Evolutionary conservation across 2,888 invertebrate species (phyloP).

Genomic region (Orthonychiurus folsomi): DNA sequence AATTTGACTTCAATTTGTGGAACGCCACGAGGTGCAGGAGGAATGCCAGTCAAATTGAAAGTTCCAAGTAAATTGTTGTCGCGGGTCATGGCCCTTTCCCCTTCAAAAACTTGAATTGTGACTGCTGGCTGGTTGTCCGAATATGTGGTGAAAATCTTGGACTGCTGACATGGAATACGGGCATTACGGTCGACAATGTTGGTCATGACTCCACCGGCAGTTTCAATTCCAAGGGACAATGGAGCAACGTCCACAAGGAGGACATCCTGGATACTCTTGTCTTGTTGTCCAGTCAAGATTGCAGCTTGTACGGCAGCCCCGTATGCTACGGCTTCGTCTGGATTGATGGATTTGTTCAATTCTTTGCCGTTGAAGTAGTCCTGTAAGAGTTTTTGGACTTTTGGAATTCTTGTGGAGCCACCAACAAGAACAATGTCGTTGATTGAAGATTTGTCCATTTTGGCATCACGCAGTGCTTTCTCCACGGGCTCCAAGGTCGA

Average conservation of each 20-base stretch:
- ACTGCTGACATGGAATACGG: neutral
- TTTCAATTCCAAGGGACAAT: conserved; percentile 1
- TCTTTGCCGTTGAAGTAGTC: conserved; percentile 90
- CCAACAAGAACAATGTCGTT: conserved; percentile 90
- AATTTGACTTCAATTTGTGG: conserved; percentile 56
- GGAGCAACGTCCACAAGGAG: neutral
- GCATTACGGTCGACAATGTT: neutral
- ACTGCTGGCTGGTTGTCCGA: neutral
- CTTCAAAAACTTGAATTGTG: conserved; percentile 5
- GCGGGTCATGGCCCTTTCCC: neutral
- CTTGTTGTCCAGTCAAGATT: conserved; percentile 49
- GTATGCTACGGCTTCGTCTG: conserved; percentile 83
- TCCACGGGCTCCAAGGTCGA: neutral
- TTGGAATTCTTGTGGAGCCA: conserved; percentile 94
- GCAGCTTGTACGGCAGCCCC: conserved; percentile 56
- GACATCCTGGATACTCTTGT: neutral
- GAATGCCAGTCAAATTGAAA: neutral
- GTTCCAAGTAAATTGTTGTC: neutral
- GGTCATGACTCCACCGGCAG: conserved; percentile 5
- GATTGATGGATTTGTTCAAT: conserved; percentile 91
- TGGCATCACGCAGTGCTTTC: conserved; percentile 58
- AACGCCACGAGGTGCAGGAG: too few relatives aligned
- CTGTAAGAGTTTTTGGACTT: conserved; percentile 91
- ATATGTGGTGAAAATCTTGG: neutral
- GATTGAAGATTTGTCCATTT: conserved; percentile 83